Base-by-base conservation (phyloP, 2,888 invertebrate genomes). In the Drosophila algonquin region DNA sequence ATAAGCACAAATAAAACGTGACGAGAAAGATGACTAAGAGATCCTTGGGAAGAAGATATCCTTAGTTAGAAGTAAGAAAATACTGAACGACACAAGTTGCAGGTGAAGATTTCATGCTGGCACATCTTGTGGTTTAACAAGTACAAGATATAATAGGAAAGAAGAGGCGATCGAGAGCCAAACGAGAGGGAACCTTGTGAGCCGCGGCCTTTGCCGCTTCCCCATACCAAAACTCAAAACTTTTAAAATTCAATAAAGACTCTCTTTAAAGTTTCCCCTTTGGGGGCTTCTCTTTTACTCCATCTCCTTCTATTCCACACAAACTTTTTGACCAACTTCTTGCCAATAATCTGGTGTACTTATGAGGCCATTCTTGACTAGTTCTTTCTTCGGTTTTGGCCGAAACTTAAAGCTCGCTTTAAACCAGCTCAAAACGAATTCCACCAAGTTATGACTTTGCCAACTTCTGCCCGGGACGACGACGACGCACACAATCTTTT, bases 271-370 rank as follows among this genome's bases (percentile, higher is more conserved):
- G 10, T 59, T 12, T 10, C 2, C 1, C 0, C 7, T 2, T 0
- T 10, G 12, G 21, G 21, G 0, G 21, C 21, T 0, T 3, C 14
- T n/a, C 44, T n/a, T 50, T 18, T 45, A 35, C 32, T 57, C 35
- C 10, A 12, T 10, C 8, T 14, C 14, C 16, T 7, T 24, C 1
- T n/a, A 8, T 44, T 50, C 32, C 14, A 3, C 7, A 27, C 57
- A 27, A 67, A 67, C 59, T 61, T 71, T 55, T 71, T 55, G 61
- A 9, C 61, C 24, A 73, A 73, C 71, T 73, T 73, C 73, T 50
- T 35, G 58, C 30, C 57, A 48, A 58, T 72, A 72, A 72, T 73
- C 73, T 40, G n/a, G 53, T 40, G 40, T 64, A 64, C 64, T 72
- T 72, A 73, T 73, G 45, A 9, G 46, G 57, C 35, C 53, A 50